Percentiles rank a stretch among this genome's conserved stretches.
These are phyloP conservation scores for Xestia xanthographa DNA, from an alignment of 2,888 invertebrate species.

Conservation along the genomic window DNA sequence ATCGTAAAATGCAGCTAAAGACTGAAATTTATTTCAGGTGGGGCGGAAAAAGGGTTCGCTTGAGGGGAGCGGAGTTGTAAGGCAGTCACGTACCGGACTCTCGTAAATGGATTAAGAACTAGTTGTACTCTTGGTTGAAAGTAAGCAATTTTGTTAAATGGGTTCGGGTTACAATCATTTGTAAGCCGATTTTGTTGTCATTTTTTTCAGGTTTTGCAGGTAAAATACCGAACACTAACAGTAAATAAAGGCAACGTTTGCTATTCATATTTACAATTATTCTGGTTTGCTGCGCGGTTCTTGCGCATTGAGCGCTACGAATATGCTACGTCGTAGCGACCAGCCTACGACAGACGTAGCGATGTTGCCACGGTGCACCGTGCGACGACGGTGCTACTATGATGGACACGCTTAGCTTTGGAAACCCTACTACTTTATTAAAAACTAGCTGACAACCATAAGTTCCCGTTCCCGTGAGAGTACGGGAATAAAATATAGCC, in stretches of 20 bases:
- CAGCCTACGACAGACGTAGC: background rate
- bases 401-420: background rate
- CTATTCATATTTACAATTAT: background rate
- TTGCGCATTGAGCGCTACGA: too few species aligned
- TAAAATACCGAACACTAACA: background rate
- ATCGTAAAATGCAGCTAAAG: constrained; percentile 56
- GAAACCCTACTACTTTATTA: background rate
- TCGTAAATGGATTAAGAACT: constrained; percentile 52
- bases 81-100: constrained; percentile 44
- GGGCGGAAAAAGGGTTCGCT: constrained; percentile 47
- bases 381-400: background rate
- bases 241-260: background rate
- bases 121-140: constrained; percentile 26
- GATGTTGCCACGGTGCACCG: background rate
- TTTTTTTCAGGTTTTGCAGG: background rate
- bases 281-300: background rate
- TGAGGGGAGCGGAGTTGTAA: constrained; percentile 33
- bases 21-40: constrained; percentile 54
- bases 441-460: too few species aligned
- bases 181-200: background rate
- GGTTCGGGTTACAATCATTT: constrained; percentile 15
- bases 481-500: too few species aligned
- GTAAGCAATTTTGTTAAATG: constrained; percentile 36
- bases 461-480: too few species aligned
- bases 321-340: background rate